Conservation (phyloP, 2,888 invertebrate species). For the Erebia aethiops region DNA sequence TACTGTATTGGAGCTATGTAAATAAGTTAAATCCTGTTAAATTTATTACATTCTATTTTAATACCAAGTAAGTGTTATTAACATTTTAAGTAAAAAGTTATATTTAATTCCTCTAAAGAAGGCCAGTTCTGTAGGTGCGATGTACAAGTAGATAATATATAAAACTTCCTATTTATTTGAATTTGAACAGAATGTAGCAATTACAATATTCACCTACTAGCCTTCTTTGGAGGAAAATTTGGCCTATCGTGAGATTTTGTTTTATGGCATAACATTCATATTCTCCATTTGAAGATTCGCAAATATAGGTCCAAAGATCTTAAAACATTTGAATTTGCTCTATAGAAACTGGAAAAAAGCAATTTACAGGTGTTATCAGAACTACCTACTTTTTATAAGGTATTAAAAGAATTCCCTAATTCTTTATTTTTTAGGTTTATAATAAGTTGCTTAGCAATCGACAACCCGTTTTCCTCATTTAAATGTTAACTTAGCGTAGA, state of each 20-base stretch:
- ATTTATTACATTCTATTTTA: conserved; percentile 82
- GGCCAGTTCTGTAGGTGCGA: conserved; percentile 39
- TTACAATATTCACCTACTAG: conserved; percentile 18
- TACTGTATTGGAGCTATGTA: conserved; percentile 60
- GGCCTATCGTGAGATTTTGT: conserved; percentile 46
- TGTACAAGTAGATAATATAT: conserved; percentile 41
- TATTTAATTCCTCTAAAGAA: conserved; percentile 61
- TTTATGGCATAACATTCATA: conserved; percentile 30
- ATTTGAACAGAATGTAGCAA: conserved; percentile 27
- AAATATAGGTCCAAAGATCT: background rate
- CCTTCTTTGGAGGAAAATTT: conserved; percentile 51
- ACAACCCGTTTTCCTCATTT: conserved; percentile 33
- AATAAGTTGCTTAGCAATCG: conserved; percentile 21
- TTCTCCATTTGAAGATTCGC: background rate
- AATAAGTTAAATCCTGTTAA: conserved; percentile 81
- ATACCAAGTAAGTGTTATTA: conserved; percentile 78
- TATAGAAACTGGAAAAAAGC: background rate
- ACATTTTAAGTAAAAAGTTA: conserved; percentile 67
- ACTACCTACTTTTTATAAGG: background rate
- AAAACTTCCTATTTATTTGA: conserved; percentile 31
- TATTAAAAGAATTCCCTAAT: background rate
- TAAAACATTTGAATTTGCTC: conserved; percentile 1
- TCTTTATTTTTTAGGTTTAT: conserved; percentile 4
- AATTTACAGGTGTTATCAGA: background rate
- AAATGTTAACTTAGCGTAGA: conserved; percentile 37